Evolutionary conservation across 2,888 invertebrate species (phyloP).

Genomic region (Brachylomia viminalis): DNA sequence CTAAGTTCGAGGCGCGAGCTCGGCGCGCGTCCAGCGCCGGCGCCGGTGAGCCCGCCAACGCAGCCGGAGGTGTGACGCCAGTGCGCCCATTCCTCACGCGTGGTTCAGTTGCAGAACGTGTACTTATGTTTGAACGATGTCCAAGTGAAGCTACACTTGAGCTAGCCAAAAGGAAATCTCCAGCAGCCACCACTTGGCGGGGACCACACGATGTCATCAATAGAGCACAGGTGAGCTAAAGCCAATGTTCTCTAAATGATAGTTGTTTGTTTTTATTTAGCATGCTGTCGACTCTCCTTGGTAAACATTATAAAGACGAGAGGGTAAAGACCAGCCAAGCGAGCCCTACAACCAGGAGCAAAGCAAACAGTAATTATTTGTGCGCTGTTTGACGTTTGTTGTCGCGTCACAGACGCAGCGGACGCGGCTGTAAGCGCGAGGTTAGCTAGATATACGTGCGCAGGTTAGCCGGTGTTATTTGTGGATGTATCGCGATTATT

Average conservation of each 20-base stretch:
- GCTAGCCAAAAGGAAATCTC: conserved; percentile 91
- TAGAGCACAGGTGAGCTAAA: conserved; percentile 87
- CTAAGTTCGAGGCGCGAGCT: conserved; percentile 89
- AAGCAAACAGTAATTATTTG: conserved; percentile 67
- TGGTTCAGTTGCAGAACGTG: conserved; percentile 97
- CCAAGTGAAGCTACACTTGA: conserved; percentile 94
- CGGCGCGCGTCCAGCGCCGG: conserved; percentile 87
- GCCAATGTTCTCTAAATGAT: neutral
- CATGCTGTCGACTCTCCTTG: neutral
- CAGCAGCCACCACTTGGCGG: conserved; percentile 90
- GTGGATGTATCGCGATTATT: conserved; percentile 65
- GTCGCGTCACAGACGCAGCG: conserved; percentile 61
- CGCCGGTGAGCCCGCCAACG: conserved; percentile 80
- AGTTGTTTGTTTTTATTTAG: conserved; percentile 22
- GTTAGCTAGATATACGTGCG: conserved; percentile 41
- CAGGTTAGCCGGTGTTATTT: conserved; percentile 56
- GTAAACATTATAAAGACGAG: conserved; percentile 19
- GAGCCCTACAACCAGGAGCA: conserved; percentile 28
- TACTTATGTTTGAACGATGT: conserved; percentile 97
- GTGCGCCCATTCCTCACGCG: conserved; percentile 96
- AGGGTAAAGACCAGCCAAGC: conserved; percentile 15
- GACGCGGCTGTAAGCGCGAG: conserved; percentile 46
- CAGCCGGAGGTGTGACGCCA: conserved; percentile 87
- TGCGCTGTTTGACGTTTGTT: conserved; percentile 60
- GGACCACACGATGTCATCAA: conserved; percentile 90